These are phyloP conservation scores for Triplophysa tibetana DNA, from an alignment of 2,113 vertebrate genomes.

Conservation along the genomic window DNA sequence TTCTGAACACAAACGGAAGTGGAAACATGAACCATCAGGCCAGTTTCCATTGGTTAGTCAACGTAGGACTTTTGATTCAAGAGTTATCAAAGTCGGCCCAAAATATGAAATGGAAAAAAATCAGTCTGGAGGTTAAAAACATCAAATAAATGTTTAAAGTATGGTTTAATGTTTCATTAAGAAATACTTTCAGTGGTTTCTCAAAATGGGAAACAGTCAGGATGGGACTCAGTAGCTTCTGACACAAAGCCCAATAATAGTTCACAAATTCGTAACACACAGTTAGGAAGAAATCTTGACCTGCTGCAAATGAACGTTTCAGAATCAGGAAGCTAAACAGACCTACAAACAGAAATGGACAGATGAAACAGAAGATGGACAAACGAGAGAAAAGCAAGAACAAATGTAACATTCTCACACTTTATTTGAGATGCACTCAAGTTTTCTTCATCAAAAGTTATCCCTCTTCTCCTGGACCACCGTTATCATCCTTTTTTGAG, in stretches of 20 bases:
- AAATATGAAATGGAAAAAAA: no score
- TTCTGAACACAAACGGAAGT: no score
- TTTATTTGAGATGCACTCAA: background rate
- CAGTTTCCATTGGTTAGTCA: no score
- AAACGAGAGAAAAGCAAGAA: conserved; percentile 13
- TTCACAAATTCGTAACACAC: background rate
- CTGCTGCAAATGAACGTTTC: background rate
- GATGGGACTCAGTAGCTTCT: conserved; percentile 1
- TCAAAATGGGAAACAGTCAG: no score
- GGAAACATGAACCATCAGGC: no score
- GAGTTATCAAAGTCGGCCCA: no score
- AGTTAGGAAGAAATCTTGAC: background rate
- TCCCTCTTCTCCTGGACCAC: no score
- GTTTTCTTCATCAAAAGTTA: conserved; percentile 2
- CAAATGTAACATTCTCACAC: conserved; percentile 19
- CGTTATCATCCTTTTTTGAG: background rate
- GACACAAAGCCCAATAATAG: conserved; percentile 6
- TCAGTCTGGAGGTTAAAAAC: no score
- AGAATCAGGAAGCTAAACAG: conserved; percentile 12
- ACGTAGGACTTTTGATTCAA: no score
- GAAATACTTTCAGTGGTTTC: conserved; percentile 1
- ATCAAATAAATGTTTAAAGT: no score
- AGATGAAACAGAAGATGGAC: background rate
- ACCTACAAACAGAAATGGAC: conserved; percentile 16
- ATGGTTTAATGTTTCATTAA: background rate